Conservation (phyloP, 2,113 vertebrate genomes). For the Tachysurus fulvidraco region DNA sequence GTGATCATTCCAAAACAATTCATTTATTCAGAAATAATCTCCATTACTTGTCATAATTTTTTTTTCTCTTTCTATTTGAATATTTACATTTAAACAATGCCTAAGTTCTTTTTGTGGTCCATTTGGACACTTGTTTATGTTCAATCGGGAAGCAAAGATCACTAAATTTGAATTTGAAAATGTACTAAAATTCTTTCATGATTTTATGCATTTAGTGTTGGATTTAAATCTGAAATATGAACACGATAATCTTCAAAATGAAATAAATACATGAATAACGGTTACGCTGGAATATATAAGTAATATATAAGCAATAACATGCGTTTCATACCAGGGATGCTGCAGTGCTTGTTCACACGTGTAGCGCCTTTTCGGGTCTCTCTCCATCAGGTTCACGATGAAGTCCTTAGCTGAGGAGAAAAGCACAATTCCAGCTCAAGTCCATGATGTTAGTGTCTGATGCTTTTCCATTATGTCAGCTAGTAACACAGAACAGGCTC, state of each 20-base stretch:
- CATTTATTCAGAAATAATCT: neutral
- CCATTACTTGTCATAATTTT: neutral
- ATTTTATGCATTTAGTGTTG: neutral
- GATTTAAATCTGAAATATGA: neutral
- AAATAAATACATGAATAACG: neutral
- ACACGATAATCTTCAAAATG: neutral
- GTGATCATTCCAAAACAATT: neutral
- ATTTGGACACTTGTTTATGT: neutral
- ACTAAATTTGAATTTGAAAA: too few relatives aligned
- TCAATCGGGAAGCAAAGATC: neutral
- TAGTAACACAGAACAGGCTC: neutral
- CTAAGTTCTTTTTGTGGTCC: neutral
- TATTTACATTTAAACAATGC: neutral
- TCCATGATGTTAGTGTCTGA: neutral
- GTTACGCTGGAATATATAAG: neutral
- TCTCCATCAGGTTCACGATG: constrained; percentile 94
- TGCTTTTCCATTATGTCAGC: neutral
- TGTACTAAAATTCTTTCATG: too few relatives aligned
- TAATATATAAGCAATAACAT: neutral
- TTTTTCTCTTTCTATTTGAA: neutral
- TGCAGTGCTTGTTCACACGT: constrained; percentile 94
- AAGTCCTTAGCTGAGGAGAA: constrained; percentile 90
- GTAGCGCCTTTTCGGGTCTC: constrained; percentile 84
- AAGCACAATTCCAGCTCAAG: constrained; percentile 21
- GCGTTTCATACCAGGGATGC: constrained; percentile 87